These are phyloP conservation scores for Leiothrix lutea DNA, from an alignment of 2,113 vertebrate species.

Conservation along the genomic window DNA sequence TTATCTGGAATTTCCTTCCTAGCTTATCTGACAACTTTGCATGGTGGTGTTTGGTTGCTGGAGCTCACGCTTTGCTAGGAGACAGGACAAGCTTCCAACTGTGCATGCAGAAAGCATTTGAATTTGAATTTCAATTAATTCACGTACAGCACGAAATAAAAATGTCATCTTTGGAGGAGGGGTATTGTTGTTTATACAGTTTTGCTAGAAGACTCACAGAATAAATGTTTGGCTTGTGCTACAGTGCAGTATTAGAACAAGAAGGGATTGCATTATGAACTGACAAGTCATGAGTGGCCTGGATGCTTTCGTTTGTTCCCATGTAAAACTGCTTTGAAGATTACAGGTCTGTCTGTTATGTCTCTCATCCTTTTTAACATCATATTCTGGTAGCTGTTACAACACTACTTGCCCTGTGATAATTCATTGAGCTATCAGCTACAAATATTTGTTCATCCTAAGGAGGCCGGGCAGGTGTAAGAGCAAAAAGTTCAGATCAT, in stretches of 20 bases:
- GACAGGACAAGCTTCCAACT: constrained; percentile 49
- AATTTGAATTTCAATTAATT: constrained; percentile 52
- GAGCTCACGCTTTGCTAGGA: neutral
- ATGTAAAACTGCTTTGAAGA: constrained; percentile 17
- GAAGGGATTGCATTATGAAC: constrained; percentile 29
- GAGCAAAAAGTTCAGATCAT: constrained; percentile 46
- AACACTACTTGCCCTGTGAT: constrained; percentile 3
- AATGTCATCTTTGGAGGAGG: constrained; percentile 27
- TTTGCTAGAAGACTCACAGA: neutral
- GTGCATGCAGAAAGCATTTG: neutral
- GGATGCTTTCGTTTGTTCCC: neutral
- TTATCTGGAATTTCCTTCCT: constrained; percentile 25
- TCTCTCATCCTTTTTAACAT: constrained; percentile 53
- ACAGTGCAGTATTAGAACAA: constrained; percentile 3
- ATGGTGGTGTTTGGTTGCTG: neutral
- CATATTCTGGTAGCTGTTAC: constrained; percentile 27
- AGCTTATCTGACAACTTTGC: neutral
- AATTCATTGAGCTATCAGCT: constrained; percentile 53
- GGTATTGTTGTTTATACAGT: constrained; percentile 3
- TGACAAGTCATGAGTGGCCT: constrained; percentile 35
- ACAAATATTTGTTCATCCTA: constrained; percentile 61
- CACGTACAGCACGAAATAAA: constrained; percentile 13
- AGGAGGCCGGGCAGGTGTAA: neutral
- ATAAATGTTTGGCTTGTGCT: constrained; percentile 18
- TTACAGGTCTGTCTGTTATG: constrained; percentile 12